Base-by-base conservation (phyloP, 2,797 vertebrate genomes). In the Phataginus tricuspis region DNA sequence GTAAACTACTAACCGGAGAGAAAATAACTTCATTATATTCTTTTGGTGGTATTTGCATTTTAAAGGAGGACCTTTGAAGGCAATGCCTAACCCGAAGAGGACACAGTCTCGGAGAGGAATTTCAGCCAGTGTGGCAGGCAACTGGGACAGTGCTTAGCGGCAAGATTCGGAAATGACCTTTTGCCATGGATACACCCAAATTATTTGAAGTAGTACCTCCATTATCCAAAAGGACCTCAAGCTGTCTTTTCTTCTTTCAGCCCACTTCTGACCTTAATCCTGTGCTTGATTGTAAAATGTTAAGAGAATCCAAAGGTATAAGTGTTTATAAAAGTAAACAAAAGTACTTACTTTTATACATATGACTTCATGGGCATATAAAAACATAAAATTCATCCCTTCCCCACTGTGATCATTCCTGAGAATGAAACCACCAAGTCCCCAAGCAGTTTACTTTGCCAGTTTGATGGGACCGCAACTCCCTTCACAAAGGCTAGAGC, bases 221-320 rank as follows among this genome's bases (percentile, higher is more conserved):
- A 13, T 94, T 91, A 57, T 68, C 31, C 23, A 90, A 83, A 96
- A 39, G n/a, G 57, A 93, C 42, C 10, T 59, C n/a, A 31, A 37
- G 16, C 31, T 27, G 71, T 13, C 37, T 31, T 90, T 92, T 83
- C 25, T 18, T 51, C n/a, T 90, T 53, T 57, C 49, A 89, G 51
- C 27, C 55, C 66, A 84, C 12, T 79, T 90, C 75, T 80, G 34
- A 37, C n/a, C 34, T 39, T 66, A 80, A 68, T 21, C 29, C 23
- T 71, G 55, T 25, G 42, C 39, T 79, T 86, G 29, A 79, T 29
- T 55, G 1, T 51, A 95, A 84, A 77, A 86, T 45, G 59, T 71
- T 86, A 91, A 82, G 53, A 94, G 25, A 77, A 34, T 74, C 61
- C n/a, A 59, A 91, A 96, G 51, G 80, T 55, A 83, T 86, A 92